phyloP scores from a whole-genome alignment of 2,113 vertebrate genomes.

The Paraplagusia blochii region DNA sequence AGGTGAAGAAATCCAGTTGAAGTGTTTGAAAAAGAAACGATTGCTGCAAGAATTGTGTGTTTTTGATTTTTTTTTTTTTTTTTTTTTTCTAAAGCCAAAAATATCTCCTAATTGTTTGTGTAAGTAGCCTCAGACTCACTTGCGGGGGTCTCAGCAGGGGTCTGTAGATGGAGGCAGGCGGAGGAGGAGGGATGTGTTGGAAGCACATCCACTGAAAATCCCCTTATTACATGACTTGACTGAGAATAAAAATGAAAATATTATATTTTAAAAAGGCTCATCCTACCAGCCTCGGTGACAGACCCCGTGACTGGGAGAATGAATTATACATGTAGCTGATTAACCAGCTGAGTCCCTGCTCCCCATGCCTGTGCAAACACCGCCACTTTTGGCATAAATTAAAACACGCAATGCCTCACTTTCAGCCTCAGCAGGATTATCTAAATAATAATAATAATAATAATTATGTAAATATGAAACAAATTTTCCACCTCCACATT shows the following conservation, averaged over 20 bases:
- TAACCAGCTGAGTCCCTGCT: slow-evolving; percentile 65
- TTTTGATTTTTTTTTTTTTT: slow-evolving; percentile 16
- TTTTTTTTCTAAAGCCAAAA: slow-evolving; percentile 34
- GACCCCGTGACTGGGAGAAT: slow-evolving; percentile 55
- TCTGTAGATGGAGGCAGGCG: slow-evolving; percentile 18
- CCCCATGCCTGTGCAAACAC: slow-evolving; percentile 66
- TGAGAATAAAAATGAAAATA: slow-evolving; percentile 44
- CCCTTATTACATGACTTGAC: slow-evolving; percentile 31
- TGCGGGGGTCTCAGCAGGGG: slow-evolving; percentile 47
- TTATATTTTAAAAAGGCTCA: slow-evolving; percentile 47
- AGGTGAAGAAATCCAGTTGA: slow-evolving; percentile 4
- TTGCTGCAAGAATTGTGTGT: slow-evolving; percentile 34
- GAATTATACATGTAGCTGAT: slow-evolving; percentile 70
- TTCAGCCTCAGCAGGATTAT: slow-evolving; percentile 55
- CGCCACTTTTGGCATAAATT: slow-evolving; percentile 63
- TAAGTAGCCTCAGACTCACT: slow-evolving; percentile 53
- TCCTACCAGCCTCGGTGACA: slow-evolving; percentile 46
- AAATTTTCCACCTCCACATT: slow-evolving; percentile 69
- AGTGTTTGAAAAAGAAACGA: slow-evolving; percentile 35
- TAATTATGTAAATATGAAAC: slow-evolving; percentile 72
- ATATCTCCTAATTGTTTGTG: slow-evolving; percentile 56
- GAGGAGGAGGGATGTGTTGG: neutral
- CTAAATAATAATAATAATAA: slow-evolving; percentile 40
- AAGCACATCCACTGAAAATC: slow-evolving; percentile 20
- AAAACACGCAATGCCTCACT: slow-evolving; percentile 41